Evolutionary conservation across 2,797 vertebrate genomes (phyloP).

Genomic region (Echeneis naucrates): DNA sequence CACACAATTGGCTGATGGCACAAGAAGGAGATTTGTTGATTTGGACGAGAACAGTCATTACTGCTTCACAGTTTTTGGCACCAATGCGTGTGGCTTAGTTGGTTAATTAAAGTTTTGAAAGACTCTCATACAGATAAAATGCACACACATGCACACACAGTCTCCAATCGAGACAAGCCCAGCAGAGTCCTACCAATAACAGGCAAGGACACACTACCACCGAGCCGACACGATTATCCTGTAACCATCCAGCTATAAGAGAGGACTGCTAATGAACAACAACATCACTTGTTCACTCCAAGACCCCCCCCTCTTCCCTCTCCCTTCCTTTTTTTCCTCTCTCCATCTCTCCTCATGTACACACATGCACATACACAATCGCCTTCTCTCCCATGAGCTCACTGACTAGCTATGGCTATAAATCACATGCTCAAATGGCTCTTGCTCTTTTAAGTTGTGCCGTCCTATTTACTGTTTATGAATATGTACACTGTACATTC

Average conservation of each 20-base stretch:
- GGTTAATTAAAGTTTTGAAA: conserved; percentile 65
- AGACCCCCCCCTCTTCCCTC: conserved; percentile 7
- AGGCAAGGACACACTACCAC: conserved; percentile 69
- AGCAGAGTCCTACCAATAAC: conserved; percentile 63
- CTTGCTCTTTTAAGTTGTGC: not conserved
- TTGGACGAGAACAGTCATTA: conserved; percentile 21
- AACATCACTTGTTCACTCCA: conserved; percentile 23
- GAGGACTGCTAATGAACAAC: conserved; percentile 70
- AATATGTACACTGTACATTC: not conserved
- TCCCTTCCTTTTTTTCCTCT: conserved; percentile 1
- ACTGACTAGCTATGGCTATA: conserved; percentile 24
- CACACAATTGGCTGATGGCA: conserved; percentile 25
- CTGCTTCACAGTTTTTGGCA: conserved; percentile 42
- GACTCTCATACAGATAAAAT: conserved; percentile 30
- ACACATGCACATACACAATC: not conserved
- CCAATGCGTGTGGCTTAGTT: conserved; percentile 36
- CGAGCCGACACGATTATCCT: conserved; percentile 62
- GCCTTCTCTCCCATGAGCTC: conserved; percentile 28
- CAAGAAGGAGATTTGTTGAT: conserved; percentile 41
- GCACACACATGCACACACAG: conserved; percentile 21
- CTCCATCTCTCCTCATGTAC: not conserved
- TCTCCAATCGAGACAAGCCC: conserved; percentile 57
- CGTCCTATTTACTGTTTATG: conserved; percentile 5
- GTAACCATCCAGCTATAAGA: conserved; percentile 50
- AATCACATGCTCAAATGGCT: conserved; percentile 3